Conservation (phyloP, 64 coral and sea anemone genomes). For the Platygyra sinensis region DNA sequence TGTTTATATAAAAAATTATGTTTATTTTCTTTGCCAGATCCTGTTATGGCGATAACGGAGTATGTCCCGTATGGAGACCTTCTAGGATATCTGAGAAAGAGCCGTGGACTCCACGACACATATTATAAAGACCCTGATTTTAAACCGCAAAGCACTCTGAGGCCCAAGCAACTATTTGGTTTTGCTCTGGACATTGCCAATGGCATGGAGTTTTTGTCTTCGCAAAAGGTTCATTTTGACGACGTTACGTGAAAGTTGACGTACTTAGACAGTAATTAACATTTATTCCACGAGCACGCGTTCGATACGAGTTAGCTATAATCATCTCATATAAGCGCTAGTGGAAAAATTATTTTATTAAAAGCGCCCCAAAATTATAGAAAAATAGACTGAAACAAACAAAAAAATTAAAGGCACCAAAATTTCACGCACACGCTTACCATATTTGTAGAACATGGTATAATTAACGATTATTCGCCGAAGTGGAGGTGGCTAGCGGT, state of each 20-base stretch:
- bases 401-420: too few species aligned
- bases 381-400: too few species aligned
- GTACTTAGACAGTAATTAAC: not conserved
- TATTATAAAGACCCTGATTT: conserved; percentile 86
- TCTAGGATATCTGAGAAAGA: conserved; percentile 75
- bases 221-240: conserved; percentile 57
- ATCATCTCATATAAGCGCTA: too few species aligned
- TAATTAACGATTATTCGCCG: too few species aligned
- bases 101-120: conserved; percentile 76
- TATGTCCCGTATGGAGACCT: conserved; percentile 81
- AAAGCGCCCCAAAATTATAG: too few species aligned
- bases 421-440: too few species aligned
- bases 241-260: not conserved
- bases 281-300: too few species aligned
- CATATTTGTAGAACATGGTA: too few species aligned
- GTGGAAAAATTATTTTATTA: too few species aligned
- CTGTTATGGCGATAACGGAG: conserved; percentile 72
- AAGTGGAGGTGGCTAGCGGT: too few species aligned
- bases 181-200: conserved; percentile 78
- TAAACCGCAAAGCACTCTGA: conserved; percentile 70
- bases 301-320: too few species aligned
- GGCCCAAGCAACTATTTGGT: conserved; percentile 56
- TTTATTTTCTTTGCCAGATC: conserved; percentile 43
- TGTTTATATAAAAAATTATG: too few species aligned
- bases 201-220: conserved; percentile 85